Conservation (phyloP, 1,140 invertebrate species). For the Drosophila lacertosa region DNA sequence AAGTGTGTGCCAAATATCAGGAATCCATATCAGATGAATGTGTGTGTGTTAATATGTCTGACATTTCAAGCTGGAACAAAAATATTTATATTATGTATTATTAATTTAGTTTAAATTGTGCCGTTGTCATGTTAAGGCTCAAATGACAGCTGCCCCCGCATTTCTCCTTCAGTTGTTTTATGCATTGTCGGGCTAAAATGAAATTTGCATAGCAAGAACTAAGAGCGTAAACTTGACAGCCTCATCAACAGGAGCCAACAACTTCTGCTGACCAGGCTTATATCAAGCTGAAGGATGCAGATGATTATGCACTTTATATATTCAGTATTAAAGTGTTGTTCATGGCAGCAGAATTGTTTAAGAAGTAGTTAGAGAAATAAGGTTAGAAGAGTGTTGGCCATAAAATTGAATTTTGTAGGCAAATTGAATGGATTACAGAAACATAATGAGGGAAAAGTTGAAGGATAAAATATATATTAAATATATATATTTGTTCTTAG, state of each 20-base stretch:
- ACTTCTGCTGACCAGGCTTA: slow-evolving; percentile 39
- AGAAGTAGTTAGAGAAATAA: not conserved
- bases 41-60: slow-evolving; percentile 22
- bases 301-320: slow-evolving; percentile 10
- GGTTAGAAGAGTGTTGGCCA: too few relatives aligned
- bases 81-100: slow-evolving; percentile 60
- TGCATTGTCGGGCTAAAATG: slow-evolving; percentile 44
- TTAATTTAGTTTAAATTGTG: slow-evolving; percentile 55
- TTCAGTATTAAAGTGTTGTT: too few relatives aligned
- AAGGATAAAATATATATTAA: too few relatives aligned
- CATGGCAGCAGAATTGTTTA: too few relatives aligned
- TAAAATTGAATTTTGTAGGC: too few relatives aligned
- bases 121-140: slow-evolving; percentile 53
- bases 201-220: slow-evolving; percentile 55
- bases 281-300: slow-evolving; percentile 3
- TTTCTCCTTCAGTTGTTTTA: slow-evolving; percentile 7
- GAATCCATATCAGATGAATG: slow-evolving; percentile 9
- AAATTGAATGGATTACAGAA: too few relatives aligned
- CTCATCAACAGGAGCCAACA: slow-evolving; percentile 13
- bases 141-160: slow-evolving; percentile 19
- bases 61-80: slow-evolving; percentile 4
- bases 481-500: too few relatives aligned
- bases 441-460: too few relatives aligned
- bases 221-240: slow-evolving; percentile 1
- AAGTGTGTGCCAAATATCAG: slow-evolving; percentile 6